These are phyloP conservation scores for Antheraea yamamai DNA, from an alignment of 2,888 invertebrate genomes.

Conservation along the genomic window DNA sequence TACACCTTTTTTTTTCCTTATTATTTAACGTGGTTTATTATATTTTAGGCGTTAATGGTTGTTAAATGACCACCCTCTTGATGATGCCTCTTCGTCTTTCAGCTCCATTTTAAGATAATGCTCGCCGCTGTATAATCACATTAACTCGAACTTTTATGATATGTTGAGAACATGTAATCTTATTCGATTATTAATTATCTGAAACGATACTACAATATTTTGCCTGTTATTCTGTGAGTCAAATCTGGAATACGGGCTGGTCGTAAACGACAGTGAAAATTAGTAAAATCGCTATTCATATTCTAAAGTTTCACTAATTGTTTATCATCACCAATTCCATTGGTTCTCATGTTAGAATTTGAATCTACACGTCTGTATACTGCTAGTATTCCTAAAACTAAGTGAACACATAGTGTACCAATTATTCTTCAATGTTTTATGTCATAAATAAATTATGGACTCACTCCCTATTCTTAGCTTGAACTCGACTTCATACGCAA, in stretches of 20 bases:
- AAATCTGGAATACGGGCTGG: not conserved
- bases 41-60: slow-evolving; percentile 74
- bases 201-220: not conserved
- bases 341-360: no score
- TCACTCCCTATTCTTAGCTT: not conserved
- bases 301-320: no score
- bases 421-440: no score
- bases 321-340: no score
- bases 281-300: no score
- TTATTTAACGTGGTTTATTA: slow-evolving; percentile 73
- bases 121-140: slow-evolving; percentile 45
- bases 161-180: not conserved
- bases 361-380: no score
- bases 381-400: no score
- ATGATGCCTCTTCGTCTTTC: slow-evolving; percentile 54
- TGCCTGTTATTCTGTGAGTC: not conserved
- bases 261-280: no score
- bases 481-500: not conserved
- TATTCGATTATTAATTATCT: not conserved
- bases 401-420: no score
- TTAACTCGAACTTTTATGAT: slow-evolving; percentile 28
- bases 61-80: slow-evolving; percentile 71
- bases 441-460: not conserved
- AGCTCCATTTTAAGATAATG: slow-evolving; percentile 48
- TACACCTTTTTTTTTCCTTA: slow-evolving; percentile 73